Evolutionary conservation across 2,797 vertebrate species (phyloP), one percentile per base, ranked within the genome.

Genomic region (Lagocephalus sceleratus): DNA sequence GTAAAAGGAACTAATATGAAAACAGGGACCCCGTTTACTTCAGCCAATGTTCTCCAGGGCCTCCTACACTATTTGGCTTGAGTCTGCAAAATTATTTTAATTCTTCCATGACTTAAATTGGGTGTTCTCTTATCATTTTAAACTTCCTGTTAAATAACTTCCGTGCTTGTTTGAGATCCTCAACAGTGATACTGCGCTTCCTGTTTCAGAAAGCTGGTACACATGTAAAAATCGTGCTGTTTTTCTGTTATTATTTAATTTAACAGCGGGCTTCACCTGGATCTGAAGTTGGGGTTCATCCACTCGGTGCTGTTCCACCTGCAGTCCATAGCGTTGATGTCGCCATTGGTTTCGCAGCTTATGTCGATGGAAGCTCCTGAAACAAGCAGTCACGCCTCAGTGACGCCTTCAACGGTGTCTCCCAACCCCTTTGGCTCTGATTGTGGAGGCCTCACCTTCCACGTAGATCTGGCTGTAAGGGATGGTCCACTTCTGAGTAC

Each of bases 401-500:
- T 14, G 11, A 12, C 32, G 3, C 11, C 11, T 32, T 11, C 3
- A 8, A 29, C 9, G 7, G 4, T 8, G 7, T 8, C 26, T 29
- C 29, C n/a, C n/a, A n/a, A n/a, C n/a, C n/a, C n/a, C 23, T 39
- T 44, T 49, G 12, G 5, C 4, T 39, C 32, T 32, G 20, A 16
- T 8, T 43, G 25, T 10, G 20, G n/a, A 3, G 52, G 49, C 5
- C 70, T 92, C 79, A 97, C 97, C 95, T 64, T 96, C 83, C 7
- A 94, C 90, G 35, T 91, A 94, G 47, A 99, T 81, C 71, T 93
- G 92, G 51, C 93, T 93, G 44, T 97, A 97, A 25, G 90, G 89
- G 8, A 85, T 84, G 58, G 78, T 86, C 65, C 92, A 93, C 16
- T 66, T 55, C n/a, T 80, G 68, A 43, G 92, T 94, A 66, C 96